phyloP scores from a whole-genome alignment of 2,888 invertebrate genomes.

The Deilephila elpenor region DNA sequence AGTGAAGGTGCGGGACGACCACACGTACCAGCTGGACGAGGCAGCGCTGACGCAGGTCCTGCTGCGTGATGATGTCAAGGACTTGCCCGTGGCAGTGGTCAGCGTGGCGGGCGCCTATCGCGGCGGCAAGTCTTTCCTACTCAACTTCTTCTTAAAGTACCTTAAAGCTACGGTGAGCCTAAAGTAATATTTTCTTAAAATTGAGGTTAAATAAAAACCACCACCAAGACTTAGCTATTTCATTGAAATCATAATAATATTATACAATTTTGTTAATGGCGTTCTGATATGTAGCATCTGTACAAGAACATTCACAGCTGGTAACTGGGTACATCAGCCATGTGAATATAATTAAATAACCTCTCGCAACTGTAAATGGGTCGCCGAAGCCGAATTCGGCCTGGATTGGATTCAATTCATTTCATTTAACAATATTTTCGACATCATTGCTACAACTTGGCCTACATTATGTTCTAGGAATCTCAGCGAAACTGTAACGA shows the following conservation, averaged over 20 bases:
- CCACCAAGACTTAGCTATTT: no score
- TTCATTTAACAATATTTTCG: background rate
- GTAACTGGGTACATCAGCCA: no score
- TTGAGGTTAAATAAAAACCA: no score
- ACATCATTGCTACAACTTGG: background rate
- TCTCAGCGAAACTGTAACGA: slow-evolving; percentile 42
- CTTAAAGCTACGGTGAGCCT: slow-evolving; percentile 40
- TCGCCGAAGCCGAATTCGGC: no score
- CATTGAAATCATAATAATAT: no score
- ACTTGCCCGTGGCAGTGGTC: slow-evolving; percentile 46
- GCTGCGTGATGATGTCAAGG: slow-evolving; percentile 40
- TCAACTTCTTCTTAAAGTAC: slow-evolving; percentile 48
- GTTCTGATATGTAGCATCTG: no score
- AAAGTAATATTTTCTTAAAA: no score
- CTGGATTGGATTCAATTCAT: background rate
- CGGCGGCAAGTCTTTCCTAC: slow-evolving; percentile 50
- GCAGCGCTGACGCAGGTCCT: slow-evolving; percentile 31
- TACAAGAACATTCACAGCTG: no score
- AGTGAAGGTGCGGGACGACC: no score
- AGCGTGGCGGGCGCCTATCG: slow-evolving; percentile 50
- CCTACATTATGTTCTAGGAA: slow-evolving; percentile 37
- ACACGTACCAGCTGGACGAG: slow-evolving; percentile 21
- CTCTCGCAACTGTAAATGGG: no score
- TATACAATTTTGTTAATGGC: no score
- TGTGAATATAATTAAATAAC: no score